A percentile compares a stretch with the other conserved stretches of the same genome.
Evolutionary conservation across 2,888 invertebrate species (phyloP).

Genomic region (Hirtodrosophila trivittata): DNA sequence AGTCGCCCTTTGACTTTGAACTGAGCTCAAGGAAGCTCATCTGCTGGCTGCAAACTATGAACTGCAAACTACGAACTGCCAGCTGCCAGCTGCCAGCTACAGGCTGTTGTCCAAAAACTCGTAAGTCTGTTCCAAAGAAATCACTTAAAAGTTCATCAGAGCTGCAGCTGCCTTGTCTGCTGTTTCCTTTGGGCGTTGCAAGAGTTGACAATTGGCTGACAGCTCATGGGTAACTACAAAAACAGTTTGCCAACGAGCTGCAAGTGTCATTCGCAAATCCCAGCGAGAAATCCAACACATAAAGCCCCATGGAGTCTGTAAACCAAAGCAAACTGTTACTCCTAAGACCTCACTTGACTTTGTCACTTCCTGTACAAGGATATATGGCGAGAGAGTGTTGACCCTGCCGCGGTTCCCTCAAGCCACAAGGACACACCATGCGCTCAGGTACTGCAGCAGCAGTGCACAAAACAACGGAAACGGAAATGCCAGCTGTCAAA

Average conservation of each 20-base stretch:
- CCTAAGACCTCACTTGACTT: slow-evolving; percentile 14
- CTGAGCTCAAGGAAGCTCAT: not conserved
- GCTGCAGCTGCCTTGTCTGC: slow-evolving; percentile 43
- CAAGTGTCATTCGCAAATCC: slow-evolving; percentile 34
- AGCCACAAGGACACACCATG: not conserved
- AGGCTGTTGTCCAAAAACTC: slow-evolving; percentile 25
- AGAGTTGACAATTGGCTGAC: slow-evolving; percentile 52
- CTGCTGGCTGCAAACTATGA: slow-evolving; percentile 2
- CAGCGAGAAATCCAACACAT: not conserved
- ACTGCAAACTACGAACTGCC: not conserved
- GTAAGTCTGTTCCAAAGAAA: slow-evolving; percentile 37
- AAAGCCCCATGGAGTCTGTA: slow-evolving; percentile 3
- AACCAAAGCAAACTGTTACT: slow-evolving; percentile 26
- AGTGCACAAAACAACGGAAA: slow-evolving; percentile 28
- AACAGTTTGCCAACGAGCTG: slow-evolving; percentile 28
- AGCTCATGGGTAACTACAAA: slow-evolving; percentile 27
- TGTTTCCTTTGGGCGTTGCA: slow-evolving; percentile 21
- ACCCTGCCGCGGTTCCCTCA: not conserved
- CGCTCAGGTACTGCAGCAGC: slow-evolving; percentile 5
- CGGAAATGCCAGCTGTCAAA: slow-evolving; percentile 27
- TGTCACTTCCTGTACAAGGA: slow-evolving; percentile 15
- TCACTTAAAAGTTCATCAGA: slow-evolving; percentile 71
- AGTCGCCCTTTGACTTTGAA: slow-evolving; percentile 12
- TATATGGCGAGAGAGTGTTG: slow-evolving; percentile 2
- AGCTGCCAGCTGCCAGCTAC: slow-evolving; percentile 1